These are phyloP conservation scores for Caenorhabditis zanzibari DNA, from an alignment of 2,888 invertebrate species.

Conservation along the genomic window DNA sequence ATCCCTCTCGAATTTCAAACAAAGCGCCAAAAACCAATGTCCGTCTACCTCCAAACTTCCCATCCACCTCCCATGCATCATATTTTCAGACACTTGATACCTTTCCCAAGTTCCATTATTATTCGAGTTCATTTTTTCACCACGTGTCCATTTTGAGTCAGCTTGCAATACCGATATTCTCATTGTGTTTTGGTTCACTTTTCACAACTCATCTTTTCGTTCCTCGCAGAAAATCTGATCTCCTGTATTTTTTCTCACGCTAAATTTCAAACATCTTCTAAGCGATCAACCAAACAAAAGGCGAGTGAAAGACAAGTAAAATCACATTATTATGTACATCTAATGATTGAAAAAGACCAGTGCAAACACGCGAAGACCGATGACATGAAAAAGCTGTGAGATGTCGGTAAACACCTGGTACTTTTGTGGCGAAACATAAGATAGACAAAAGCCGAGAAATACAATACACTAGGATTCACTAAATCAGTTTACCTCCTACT, in stretches of 20 bases:
- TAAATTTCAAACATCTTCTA: constrained; percentile 65
- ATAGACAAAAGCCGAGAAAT: constrained; percentile 60
- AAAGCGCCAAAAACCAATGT: constrained; percentile 50
- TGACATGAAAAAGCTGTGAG: constrained; percentile 61
- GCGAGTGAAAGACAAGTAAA: constrained; percentile 52
- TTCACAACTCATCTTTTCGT: constrained; percentile 44
- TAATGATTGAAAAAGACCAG: constrained; percentile 61
- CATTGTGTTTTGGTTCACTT: constrained; percentile 12
- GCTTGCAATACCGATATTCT: background rate
- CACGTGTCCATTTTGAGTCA: background rate
- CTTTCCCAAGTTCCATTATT: constrained; percentile 4
- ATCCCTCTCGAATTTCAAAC: constrained; percentile 48
- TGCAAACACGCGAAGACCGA: constrained; percentile 46
- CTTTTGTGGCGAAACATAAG: constrained; percentile 60
- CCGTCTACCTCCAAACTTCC: constrained; percentile 28
- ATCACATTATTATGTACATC: constrained; percentile 65
- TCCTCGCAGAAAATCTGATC: constrained; percentile 40
- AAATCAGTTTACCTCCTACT: constrained; percentile 29
- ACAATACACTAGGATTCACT: constrained; percentile 52
- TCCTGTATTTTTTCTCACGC: constrained; percentile 46
- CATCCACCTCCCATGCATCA: constrained; percentile 23
- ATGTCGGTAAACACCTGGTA: constrained; percentile 61
- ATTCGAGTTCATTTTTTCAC: constrained; percentile 15
- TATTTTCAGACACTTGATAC: constrained; percentile 53
- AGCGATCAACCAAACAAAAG: constrained; percentile 65